These are phyloP conservation scores for Eunapius fragilis DNA, from an alignment of 37 sponge, comb jelly and placozoan species.

Conservation along the genomic window DNA sequence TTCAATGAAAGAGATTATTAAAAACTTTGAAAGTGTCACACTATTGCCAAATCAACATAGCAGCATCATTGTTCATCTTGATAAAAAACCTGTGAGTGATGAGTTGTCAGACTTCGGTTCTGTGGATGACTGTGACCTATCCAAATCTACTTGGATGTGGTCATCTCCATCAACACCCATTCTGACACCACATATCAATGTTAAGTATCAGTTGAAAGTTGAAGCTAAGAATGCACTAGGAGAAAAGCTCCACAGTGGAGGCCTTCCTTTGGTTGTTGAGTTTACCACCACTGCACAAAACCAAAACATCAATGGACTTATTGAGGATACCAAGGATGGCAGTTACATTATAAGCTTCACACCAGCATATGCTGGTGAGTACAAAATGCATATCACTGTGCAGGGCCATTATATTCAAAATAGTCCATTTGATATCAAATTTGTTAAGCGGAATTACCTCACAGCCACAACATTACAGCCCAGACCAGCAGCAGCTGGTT, in stretches of 20 bases:
- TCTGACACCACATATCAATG: not conserved
- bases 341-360: not conserved
- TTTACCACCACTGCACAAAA: not conserved
- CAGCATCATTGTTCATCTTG: not conserved
- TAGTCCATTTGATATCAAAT: conserved; percentile 14
- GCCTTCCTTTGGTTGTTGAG: not conserved
- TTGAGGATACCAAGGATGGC: conserved; percentile 18
- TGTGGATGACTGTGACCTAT: not conserved
- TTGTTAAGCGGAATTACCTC: not conserved
- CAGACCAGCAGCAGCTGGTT: not conserved
- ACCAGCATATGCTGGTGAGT: not conserved
- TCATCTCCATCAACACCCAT: not conserved
- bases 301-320: not conserved
- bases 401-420: not conserved
- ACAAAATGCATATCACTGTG: conserved; percentile 5
- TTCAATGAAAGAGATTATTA: not conserved
- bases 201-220: not conserved
- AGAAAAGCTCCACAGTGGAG: not conserved
- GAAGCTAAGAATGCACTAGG: not conserved
- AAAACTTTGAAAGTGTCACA: not conserved
- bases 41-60: not conserved
- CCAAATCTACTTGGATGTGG: not conserved
- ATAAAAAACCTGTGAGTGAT: not conserved
- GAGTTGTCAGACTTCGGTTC: not conserved
- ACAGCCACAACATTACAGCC: not conserved